These are phyloP conservation scores for Pseudotriccus pelzelni DNA, from an alignment of 2,797 vertebrate species.

Conservation along the genomic window DNA sequence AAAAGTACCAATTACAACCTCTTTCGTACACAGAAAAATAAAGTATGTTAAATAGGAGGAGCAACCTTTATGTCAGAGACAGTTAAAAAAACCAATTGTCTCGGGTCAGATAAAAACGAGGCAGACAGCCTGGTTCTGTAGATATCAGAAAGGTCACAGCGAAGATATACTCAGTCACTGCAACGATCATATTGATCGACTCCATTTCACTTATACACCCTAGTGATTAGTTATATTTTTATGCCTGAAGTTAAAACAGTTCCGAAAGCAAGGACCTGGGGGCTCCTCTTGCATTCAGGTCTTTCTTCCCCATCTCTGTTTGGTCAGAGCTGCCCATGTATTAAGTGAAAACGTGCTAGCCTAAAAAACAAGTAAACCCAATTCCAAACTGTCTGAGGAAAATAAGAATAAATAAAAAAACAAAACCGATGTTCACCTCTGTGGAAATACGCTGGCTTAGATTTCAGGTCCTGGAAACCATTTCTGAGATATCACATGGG, in stretches of 20 bases:
- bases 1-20: slow-evolving; percentile 5
- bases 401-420: not conserved
- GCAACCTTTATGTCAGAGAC: not conserved
- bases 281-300: not conserved
- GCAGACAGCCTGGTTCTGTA: not conserved
- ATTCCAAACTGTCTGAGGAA: not conserved
- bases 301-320: not conserved
- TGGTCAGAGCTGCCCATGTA: not conserved
- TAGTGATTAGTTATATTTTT: not conserved
- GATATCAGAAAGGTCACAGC: not conserved
- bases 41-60: not conserved
- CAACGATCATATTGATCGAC: not conserved
- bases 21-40: not conserved
- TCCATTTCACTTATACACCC: not conserved
- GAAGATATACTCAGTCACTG: not conserved
- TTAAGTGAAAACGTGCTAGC: not conserved
- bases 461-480: not conserved
- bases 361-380: not conserved
- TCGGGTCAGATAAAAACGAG: not conserved
- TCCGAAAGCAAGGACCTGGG: not conserved
- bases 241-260: not conserved
- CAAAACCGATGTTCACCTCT: not conserved
- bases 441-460: not conserved
- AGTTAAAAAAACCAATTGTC: not conserved
- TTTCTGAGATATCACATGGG: not conserved